Evolutionary conservation across 2,888 invertebrate species (phyloP).

Genomic region (Agriopis aurantiaria): DNA sequence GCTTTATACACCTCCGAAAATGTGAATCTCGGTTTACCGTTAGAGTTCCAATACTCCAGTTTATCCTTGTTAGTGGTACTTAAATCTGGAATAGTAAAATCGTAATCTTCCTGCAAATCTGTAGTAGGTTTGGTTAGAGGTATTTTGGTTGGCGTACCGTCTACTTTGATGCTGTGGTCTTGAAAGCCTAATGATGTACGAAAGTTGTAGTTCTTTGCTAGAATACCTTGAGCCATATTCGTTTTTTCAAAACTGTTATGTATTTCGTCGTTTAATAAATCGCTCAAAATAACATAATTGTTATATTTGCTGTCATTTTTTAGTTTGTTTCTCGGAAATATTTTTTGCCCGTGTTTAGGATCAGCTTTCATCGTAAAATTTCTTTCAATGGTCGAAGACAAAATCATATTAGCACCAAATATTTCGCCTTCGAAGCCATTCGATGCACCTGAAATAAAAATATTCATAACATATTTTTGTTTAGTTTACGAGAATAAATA

Average conservation of each 20-base stretch:
- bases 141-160: conserved; percentile 18
- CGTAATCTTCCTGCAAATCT: conserved; percentile 58
- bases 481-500: background rate
- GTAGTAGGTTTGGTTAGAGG: conserved; percentile 39
- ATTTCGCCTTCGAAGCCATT: conserved; percentile 90
- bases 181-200: conserved; percentile 58
- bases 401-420: conserved; percentile 88
- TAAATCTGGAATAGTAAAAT: conserved; percentile 45
- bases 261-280: conserved; percentile 65
- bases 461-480: conserved; percentile 4
- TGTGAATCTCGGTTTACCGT: conserved; percentile 52
- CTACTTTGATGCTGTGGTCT: conserved; percentile 59
- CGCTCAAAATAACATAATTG: conserved; percentile 68
- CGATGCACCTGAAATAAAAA: conserved; percentile 75
- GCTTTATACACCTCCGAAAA: conserved; percentile 53
- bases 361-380: conserved; percentile 66
- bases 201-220: conserved; percentile 55
- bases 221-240: conserved; percentile 41
- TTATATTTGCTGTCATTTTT: conserved; percentile 53
- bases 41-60: conserved; percentile 61
- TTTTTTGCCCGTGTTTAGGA: conserved; percentile 63
- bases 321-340: conserved; percentile 65
- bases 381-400: conserved; percentile 85
- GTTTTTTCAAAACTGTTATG: conserved; percentile 62
- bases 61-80: conserved; percentile 46